Base-by-base conservation (phyloP, 2,888 invertebrate genomes). In the Nomada ferruginata region DNA sequence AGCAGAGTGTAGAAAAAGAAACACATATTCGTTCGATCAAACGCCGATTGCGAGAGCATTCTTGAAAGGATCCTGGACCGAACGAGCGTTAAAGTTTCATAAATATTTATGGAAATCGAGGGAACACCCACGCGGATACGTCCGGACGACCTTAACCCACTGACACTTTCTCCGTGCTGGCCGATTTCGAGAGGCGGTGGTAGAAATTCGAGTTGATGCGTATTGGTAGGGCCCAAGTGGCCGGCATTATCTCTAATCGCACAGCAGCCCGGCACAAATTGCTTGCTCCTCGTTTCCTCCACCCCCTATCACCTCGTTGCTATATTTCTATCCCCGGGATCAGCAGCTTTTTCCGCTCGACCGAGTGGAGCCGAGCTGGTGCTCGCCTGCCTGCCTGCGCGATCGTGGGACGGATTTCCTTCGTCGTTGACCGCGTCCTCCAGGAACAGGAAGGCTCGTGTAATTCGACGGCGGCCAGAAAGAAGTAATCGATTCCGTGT, bases 61-160 rank as follows among this genome's bases (percentile, higher is more conserved):
- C 36, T 36, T 7, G 36, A 47, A 23, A 23, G 10, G 15, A 59
- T 50, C 57, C 26, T 57, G 15, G 65, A 53, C 7, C 42, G 1
- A 11, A 2, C 15, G 23, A 2, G 7, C 52, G 7, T 69, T 76
- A 47, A 76, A 66, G 71, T 83, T 85, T 83, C 83, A 74, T 81
- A 83, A 87, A 87, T 87, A 88, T 86, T 89, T 85, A 89, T 87
- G 84, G 68, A 74, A 85, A 88, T 63, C 74, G 74, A n/a, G 75
- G 79, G 73, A 65, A 73, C 83, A 70, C 83, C 82, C 63, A 84
- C 83, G 82, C 83, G 85, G 85, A 87, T 83, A 87, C 84, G 82
- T 85, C 79, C 81, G 79, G 82, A 69, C 85, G 87, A 89, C 90
- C 89, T 89, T 89, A 90, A 89, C 88, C 90, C 81, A 87, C 89